These are phyloP conservation scores for Tetramorium simillimum DNA, from an alignment of 1,140 invertebrate genomes.

Conservation along the genomic window DNA sequence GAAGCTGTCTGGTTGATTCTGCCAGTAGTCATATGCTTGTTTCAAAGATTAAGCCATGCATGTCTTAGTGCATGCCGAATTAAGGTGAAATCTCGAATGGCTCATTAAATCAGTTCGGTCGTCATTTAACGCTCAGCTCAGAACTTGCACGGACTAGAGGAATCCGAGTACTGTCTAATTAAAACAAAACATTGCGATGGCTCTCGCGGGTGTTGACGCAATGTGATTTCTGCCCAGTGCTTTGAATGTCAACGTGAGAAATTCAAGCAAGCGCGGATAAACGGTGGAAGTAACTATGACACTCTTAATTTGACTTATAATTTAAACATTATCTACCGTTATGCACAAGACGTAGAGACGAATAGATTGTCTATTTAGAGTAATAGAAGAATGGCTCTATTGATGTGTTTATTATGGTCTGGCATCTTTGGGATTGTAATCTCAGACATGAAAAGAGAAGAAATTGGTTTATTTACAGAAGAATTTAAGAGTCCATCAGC, in stretches of 20 bases:
- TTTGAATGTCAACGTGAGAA: conserved; percentile 91
- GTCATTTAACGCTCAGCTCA: conserved; percentile 89
- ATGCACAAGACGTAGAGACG: too few species aligned
- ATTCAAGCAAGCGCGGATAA: too few species aligned
- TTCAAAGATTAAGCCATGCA: conserved; percentile 93
- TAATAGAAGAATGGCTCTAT: too few species aligned
- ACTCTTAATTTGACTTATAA: too few species aligned
- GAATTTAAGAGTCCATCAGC: too few species aligned
- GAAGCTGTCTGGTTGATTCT: conserved; percentile 80
- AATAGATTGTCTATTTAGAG: too few species aligned
- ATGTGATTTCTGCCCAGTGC: conserved; percentile 92
- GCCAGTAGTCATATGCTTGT: conserved; percentile 92
- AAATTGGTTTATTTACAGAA: too few species aligned
- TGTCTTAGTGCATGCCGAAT: conserved; percentile 87
- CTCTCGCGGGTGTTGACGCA: conserved; percentile 87
- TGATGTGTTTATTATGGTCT: too few species aligned
- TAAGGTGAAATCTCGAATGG: conserved; percentile 88
- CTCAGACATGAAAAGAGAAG: too few species aligned
- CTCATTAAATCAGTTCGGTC: conserved; percentile 78
- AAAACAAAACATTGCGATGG: conserved; percentile 33
- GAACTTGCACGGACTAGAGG: conserved; percentile 90
- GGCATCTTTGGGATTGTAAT: too few species aligned
- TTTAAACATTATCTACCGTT: too few species aligned
- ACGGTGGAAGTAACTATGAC: too few species aligned
- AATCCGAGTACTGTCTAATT: conserved; percentile 56